Evolutionary conservation across 1,140 invertebrate genomes (phyloP), one percentile per base, ranked within the genome.

Genomic region (Drosophila watanabei): DNA sequence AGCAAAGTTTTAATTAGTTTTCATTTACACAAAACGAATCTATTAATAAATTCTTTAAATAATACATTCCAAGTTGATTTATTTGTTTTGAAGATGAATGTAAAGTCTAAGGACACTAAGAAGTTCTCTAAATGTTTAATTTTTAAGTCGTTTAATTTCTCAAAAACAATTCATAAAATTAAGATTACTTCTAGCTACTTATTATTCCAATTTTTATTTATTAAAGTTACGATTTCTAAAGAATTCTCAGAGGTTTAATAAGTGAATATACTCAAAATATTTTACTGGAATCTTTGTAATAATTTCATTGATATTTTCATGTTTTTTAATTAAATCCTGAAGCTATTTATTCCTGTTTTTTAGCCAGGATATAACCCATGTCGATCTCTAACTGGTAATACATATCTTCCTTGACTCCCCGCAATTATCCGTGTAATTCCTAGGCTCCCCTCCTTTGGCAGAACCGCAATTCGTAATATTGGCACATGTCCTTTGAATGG

Each of bases 381-480:
- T 45, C 30, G 11, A 24, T 18, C 30, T 7, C 2, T 2, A 1
- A 20, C 16, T 13, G 14, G 11, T 4, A 0, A 16, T 10, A 7
- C 41, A 24, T 30, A n/a, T 33, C 35, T n/a, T 4, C 18, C 16
- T 33, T n/a, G 18, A 24, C 28, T 59, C 8, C 7, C 30, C 43
- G n/a, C 24, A 32, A 56, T 28, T 32, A 28, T 11, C 24, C 5
- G 48, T 39, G 24, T 48, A 24, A 20, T 32, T n/a, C 2, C 14
- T 20, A 52, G 6, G n/a, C 13, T 11, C 30, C 14, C n/a, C 48
- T 68, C 1, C 18, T 43, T 72, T 28, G 64, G 45, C 63, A 88
- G n/a, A 81, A 81, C 80, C 85, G 81, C 85, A 88, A 68, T 73
- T 81, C 65, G 85, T 83, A 82, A 89, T 88, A 88, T 88, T 88